phyloP scores from a whole-genome alignment of 2,113 vertebrate species.

The Apistogramma diplotaenia region DNA sequence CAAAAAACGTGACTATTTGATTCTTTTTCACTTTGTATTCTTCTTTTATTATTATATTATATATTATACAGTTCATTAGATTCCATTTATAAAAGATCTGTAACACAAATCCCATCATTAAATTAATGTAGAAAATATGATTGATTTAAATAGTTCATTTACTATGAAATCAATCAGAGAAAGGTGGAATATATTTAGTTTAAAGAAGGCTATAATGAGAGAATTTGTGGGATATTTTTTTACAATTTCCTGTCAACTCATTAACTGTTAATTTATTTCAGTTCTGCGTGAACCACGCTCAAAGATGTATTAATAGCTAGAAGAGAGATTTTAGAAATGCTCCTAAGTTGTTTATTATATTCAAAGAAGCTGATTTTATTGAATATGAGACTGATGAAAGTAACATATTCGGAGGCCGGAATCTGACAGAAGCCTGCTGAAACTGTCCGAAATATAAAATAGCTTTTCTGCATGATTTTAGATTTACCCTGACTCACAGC shows the following conservation, averaged over 20 bases:
- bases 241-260: background rate
- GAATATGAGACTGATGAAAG: background rate
- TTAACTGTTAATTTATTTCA: background rate
- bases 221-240: background rate
- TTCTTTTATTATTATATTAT: no score
- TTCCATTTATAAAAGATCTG: background rate
- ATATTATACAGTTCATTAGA: background rate
- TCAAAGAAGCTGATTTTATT: background rate
- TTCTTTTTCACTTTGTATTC: background rate
- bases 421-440: background rate
- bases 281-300: background rate
- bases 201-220: rapidly evolving
- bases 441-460: background rate
- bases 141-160: background rate
- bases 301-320: background rate
- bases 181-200: background rate
- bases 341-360: background rate
- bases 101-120: background rate
- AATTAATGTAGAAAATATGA: background rate
- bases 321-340: background rate
- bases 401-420: background rate
- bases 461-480: background rate
- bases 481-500: background rate
- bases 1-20: background rate
- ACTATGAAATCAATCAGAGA: no score